Percentiles rank a stretch among this genome's conserved stretches.
phyloP scores from a whole-genome alignment of 1,140 invertebrate genomes.

The Ectropis grisescens region DNA sequence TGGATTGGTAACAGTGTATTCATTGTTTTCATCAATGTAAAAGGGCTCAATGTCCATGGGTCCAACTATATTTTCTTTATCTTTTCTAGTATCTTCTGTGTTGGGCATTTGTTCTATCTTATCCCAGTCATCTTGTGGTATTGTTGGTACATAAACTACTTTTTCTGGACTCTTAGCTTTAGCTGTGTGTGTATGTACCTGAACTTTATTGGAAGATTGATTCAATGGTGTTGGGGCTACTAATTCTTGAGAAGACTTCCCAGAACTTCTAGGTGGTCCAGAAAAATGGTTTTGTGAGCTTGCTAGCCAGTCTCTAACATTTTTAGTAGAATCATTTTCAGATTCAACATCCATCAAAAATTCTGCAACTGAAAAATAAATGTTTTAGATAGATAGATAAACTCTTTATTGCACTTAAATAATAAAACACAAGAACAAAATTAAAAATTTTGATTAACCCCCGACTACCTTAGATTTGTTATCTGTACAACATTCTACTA shows the following conservation, averaged over 20 bases:
- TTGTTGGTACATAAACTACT: constrained; percentile 15
- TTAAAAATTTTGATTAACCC: too few species aligned
- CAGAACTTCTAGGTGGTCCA: constrained; percentile 25
- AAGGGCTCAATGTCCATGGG: constrained; percentile 40
- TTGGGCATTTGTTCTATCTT: constrained; percentile 48
- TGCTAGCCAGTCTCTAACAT: constrained; percentile 49
- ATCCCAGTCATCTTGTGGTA: constrained; percentile 49
- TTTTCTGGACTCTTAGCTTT: constrained; percentile 17
- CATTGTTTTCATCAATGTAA: constrained; percentile 18
- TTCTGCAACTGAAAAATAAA: constrained; percentile 40
- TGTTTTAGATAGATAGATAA: too few species aligned
- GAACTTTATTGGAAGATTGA: constrained; percentile 27
- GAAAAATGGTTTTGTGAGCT: constrained; percentile 54
- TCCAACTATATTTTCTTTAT: constrained; percentile 30
- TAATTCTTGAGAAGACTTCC: constrained; percentile 24
- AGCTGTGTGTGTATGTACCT: constrained; percentile 30
- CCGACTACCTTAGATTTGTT: too few species aligned
- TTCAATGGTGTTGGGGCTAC: constrained; percentile 10
- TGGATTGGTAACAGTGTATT: constrained; percentile 35
- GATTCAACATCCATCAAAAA: constrained; percentile 17
- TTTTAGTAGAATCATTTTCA: constrained; percentile 26
- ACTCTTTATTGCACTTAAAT: too few species aligned
- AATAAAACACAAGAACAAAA: too few species aligned
- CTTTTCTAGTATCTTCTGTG: constrained; percentile 19
- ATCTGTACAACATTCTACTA: too few species aligned